Evolutionary conservation across 23 tunicate genomes (phyloP), one percentile per base, ranked within the genome.

Genomic region (Trididemnum miniatum): DNA sequence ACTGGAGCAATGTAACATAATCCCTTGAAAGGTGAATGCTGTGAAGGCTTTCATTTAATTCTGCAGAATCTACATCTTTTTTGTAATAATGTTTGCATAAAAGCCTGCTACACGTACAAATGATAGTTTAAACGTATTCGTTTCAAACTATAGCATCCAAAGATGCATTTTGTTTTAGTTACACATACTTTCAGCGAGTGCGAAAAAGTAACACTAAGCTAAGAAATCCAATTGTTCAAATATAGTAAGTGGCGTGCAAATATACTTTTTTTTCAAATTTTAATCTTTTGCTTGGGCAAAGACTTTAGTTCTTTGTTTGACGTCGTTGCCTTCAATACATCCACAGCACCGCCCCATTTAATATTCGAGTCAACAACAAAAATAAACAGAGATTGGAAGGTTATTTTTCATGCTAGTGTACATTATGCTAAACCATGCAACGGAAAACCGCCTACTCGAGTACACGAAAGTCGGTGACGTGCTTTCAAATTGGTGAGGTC

Each of bases 381-480:
- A 77, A 77, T 54, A 77, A 77, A 77, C 82, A 77, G 9, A 4
- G 30, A 73, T 73, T 73, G 31, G 79, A 73, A 73, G 59, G 79
- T 39, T 73, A 73, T 73, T 73, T 73, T 73, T 73, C 79, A 39
- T 73, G 59, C 79, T 39, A 5, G 1, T 20, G 30, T 37, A 3
- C 38, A 7, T 3, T 4, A 5, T 31, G 25, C 37, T 9, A 38
- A 31, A 4, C 25, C 38, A 67, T 67, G 75, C 75, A 67, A 67
- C 75, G 37, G 75, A 7, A 12, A 67, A 31, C 15, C 37, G n/a
- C 37, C 38, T 31, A 31, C 18, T 32, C 37, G 38, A 30, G 75
- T 67, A 67, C 75, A 67, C 75, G 75, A 67, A 67, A 30, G 4
- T 67, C 75, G 75, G 75, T 38, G 7, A 31, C 31, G n/a, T 9